phyloP scores from a whole-genome alignment of 2,113 vertebrate genomes.

The Indicator maculatus region DNA sequence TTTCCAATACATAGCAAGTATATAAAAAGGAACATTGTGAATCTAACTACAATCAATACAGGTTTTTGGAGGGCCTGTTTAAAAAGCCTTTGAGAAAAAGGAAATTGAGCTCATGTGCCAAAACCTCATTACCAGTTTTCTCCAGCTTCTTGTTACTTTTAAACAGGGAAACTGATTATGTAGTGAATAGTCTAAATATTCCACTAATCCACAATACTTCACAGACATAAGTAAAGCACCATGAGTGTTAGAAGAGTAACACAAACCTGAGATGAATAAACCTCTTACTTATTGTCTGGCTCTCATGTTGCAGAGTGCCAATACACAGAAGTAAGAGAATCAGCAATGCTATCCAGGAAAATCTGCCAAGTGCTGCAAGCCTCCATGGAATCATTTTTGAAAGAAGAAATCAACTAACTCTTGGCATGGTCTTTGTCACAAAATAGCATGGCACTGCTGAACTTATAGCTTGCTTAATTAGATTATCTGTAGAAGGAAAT shows the following conservation, averaged over 20 bases:
- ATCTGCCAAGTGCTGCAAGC: background rate
- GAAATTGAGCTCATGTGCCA: background rate
- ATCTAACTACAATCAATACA: background rate
- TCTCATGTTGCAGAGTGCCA: background rate
- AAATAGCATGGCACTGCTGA: background rate
- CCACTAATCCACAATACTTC: background rate
- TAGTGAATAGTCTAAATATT: background rate
- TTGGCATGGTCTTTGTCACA: background rate
- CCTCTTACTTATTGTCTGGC: background rate
- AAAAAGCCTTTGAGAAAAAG: background rate
- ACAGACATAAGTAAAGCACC: background rate
- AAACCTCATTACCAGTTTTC: background rate
- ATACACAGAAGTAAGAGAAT: background rate
- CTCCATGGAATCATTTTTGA: background rate
- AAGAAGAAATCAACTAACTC: background rate
- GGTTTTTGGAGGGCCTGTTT: background rate
- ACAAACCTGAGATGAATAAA: background rate
- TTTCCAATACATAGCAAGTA: background rate
- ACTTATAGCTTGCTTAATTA: background rate
- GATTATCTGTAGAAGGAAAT: background rate
- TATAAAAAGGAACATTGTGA: background rate
- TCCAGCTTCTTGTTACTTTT: background rate
- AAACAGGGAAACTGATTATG: background rate
- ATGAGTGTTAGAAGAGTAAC: background rate
- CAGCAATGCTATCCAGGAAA: background rate